Evolutionary conservation across 2,113 vertebrate genomes (phyloP), one percentile per base, ranked within the genome.

Genomic region (Xenopus laevis): DNA sequence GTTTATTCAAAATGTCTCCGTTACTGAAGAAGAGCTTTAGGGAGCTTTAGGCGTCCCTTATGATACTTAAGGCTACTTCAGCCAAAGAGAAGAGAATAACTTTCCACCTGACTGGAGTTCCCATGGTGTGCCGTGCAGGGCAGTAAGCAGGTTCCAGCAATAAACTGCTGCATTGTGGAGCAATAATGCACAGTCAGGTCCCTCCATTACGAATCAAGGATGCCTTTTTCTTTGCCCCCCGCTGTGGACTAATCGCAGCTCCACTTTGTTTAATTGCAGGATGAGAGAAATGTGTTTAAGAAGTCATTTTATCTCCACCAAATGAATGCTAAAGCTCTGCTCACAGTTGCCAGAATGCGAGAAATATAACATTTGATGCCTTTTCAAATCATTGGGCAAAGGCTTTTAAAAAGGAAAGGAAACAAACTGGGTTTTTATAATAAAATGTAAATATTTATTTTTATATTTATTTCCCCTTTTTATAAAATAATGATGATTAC

Each of bases 81-180:
- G 84, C 87, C 89, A 83, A 89, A 89, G 86, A 92, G 91, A 91
- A 93, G 91, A 92, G 90, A 93, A 90, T 90, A 89, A 93, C 93
- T 97, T 98, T 99, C 97, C 97, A 98, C 95, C 96, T 94, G 95
- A 99, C 93, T 97, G 96, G 88, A 95, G 96, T 98, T 99, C 96
- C 97, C 97, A 99, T 99, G 97, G 97, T 95, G 95, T 93, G 86
- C 85, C 13, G 87, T 94, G 94, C 94, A 94, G 88, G 92, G 92
- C 93, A 89, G 94, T 95, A 98, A 98, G 96, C 95, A 98, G 96
- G 96, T 96, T 94, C 95, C 93, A 92, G 97, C 95, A 97, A 99
- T 98, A 98, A 99, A 98, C 96, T 98, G 93, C 86, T 85, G 91
- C 93, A 95, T 99, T 98, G 97, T 98, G 92, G 92, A 86, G 88